Evolutionary conservation across 2,888 invertebrate genomes (phyloP), one percentile per base, ranked within the genome.

Genomic region (Drosophila paranaensis): DNA sequence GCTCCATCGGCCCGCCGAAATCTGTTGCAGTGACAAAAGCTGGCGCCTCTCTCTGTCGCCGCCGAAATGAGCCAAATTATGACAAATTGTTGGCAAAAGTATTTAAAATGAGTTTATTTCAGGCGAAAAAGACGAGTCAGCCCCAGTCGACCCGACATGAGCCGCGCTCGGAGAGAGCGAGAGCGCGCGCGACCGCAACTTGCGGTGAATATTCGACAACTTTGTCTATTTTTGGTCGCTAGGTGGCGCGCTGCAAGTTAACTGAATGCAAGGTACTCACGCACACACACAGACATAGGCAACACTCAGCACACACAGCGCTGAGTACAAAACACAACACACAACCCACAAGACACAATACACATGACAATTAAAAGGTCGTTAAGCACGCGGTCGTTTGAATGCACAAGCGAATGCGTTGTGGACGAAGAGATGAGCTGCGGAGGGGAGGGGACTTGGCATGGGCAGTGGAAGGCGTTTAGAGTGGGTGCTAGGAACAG

Each of bases 21-120:
- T 76, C 76, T 71, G 62, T 64, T 66, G 74, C 77, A 77, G 43
- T 74, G 76, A 69, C 77, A 77, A 74, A 70, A 77, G 77, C 78
- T 54, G 57, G 63, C 60, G 62, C 43, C 77, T 42, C 64, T 67
- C 68, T 69, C 57, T 73, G 71, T 63, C 71, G 69, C 67, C 66
- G 56, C 58, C 69, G 66, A 86, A 86, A 86, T 86, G 88, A 84
- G 88, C 89, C 88, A 86, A 86, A 86, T 86, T 86, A 89, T 86
- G 82, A 89, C 85, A 86, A 86, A 86, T 86, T 86, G 85, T 86
- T 86, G 76, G 88, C 79, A 72, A 89, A 89, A 86, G 85, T 86
- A 86, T 86, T 86, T 89, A 86, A 86, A 88, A 88, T 88, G 85
- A 82, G 88, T 89, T 86, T 88, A 88, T 85, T 81, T 81, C 79